Evolutionary conservation across 1,140 invertebrate genomes (phyloP).

Genomic region (Globodera rostochiensis): DNA sequence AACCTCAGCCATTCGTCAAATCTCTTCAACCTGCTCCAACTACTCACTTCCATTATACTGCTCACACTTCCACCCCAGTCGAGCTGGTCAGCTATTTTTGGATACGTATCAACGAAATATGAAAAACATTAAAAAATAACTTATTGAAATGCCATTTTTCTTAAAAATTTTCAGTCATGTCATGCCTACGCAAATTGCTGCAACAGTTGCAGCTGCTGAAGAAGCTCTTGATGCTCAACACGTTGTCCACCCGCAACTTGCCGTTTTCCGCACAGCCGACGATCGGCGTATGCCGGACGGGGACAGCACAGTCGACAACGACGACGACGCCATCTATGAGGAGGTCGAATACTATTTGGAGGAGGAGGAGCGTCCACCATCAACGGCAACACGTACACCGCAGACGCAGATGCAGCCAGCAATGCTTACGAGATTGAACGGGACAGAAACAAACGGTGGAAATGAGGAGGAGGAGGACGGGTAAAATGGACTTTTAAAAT

Average conservation of each 20-base stretch:
- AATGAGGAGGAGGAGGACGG: background rate
- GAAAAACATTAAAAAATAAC: background rate
- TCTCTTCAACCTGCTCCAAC: background rate
- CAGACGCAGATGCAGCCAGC: background rate
- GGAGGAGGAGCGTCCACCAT: background rate
- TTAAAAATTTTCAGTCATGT: background rate
- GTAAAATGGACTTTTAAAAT: background rate
- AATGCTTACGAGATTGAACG: background rate
- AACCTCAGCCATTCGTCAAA: background rate
- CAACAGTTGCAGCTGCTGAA: background rate
- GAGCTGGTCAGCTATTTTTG: background rate
- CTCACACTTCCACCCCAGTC: background rate
- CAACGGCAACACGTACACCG: conserved; percentile 13
- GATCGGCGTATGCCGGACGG: background rate
- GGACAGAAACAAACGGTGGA: background rate
- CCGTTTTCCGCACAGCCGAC: background rate
- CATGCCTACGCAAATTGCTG: background rate
- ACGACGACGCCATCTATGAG: background rate
- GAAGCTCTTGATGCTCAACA: background rate
- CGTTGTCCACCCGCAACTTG: background rate
- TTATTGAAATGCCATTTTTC: too few species aligned
- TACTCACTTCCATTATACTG: background rate
- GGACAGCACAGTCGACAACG: background rate
- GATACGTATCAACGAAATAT: too few species aligned
- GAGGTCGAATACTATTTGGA: conserved; percentile 2